Evolutionary conservation across 2,888 invertebrate species (phyloP).

Genomic region (Melanchra persicariae): DNA sequence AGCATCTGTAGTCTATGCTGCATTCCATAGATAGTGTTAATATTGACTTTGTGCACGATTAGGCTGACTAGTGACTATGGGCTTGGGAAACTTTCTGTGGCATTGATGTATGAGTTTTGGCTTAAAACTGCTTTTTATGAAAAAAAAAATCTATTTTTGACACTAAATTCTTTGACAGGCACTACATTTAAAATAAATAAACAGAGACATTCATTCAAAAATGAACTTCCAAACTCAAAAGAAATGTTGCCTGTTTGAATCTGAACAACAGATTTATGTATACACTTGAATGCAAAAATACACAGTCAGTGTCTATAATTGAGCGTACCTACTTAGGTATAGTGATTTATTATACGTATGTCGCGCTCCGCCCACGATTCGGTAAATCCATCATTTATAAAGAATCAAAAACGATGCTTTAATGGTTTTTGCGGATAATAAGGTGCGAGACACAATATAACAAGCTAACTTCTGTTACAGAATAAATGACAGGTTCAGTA

Average conservation of each 20-base stretch:
- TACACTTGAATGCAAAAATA: conserved; percentile 67
- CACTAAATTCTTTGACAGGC: conserved; percentile 50
- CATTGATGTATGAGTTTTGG: neutral
- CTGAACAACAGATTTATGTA: conserved; percentile 66
- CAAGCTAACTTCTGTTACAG: conserved; percentile 55
- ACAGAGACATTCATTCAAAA: conserved; percentile 43
- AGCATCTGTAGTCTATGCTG: conserved; percentile 66
- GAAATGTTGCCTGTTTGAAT: conserved; percentile 50
- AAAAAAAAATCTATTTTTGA: neutral
- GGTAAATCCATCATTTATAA: conserved; percentile 65
- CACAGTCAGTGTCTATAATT: conserved; percentile 54
- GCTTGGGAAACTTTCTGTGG: conserved; percentile 1
- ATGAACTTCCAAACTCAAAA: conserved; percentile 50
- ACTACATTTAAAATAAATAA: conserved; percentile 45
- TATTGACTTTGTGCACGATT: conserved; percentile 67
- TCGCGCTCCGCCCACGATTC: conserved; percentile 69
- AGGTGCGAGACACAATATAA: conserved; percentile 48
- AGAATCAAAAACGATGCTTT: conserved; percentile 64
- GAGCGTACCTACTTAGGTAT: conserved; percentile 57
- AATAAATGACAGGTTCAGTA: conserved; percentile 63
- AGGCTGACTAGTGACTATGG: conserved; percentile 29
- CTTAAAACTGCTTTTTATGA: neutral
- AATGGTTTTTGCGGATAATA: conserved; percentile 64
- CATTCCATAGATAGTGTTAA: conserved; percentile 84
- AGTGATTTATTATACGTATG: conserved; percentile 71